Percentiles rank a stretch among this genome's conserved stretches.
Evolutionary conservation across 2,888 invertebrate genomes (phyloP).

Genomic region (Plebejus argus): DNA sequence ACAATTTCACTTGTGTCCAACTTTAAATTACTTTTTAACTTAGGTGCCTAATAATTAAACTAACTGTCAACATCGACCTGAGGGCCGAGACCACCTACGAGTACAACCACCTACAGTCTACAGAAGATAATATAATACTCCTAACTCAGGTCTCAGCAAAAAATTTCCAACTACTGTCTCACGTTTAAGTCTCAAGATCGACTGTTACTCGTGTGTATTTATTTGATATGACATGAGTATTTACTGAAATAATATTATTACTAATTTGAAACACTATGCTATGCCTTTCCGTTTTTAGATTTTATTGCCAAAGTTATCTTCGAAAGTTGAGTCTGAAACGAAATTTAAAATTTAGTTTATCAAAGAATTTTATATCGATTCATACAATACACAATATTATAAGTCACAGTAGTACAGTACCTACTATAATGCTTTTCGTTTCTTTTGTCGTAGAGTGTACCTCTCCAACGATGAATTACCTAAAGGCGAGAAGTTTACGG

Average conservation of each 20-base stretch:
- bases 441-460: conserved; percentile 6
- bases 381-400: no score
- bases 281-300: not conserved
- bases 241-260: not conserved
- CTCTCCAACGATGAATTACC: not conserved
- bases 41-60: no score
- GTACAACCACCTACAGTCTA: no score
- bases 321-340: not conserved
- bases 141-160: no score
- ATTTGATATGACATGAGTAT: no score
- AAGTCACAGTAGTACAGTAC: not conserved
- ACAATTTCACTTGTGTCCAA: not conserved
- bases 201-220: no score
- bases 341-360: not conserved
- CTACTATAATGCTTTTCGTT: not conserved
- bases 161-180: no score
- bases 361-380: not conserved
- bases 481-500: not conserved
- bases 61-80: no score
- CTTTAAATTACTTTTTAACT: not conserved
- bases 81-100: no score
- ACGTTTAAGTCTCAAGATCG: no score
- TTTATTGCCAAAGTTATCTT: not conserved
- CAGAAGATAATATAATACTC: no score
- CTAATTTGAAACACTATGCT: not conserved